Conservation (phyloP, 2,888 invertebrate genomes). For the Glyphotaelius pellucidus region DNA sequence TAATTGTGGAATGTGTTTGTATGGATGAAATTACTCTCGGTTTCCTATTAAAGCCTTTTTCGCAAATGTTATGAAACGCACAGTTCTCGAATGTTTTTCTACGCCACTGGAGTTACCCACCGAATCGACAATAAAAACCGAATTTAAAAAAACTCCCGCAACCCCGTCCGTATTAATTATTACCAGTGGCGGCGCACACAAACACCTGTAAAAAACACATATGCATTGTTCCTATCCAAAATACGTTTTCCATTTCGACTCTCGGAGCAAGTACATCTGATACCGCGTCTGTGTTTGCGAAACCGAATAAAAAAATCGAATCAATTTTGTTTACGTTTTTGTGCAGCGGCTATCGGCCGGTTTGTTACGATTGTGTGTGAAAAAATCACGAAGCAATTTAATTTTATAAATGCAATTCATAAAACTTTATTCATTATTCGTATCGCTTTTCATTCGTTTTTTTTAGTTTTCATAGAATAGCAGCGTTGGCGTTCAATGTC, state of each 20-base stretch:
- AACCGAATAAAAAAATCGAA: conserved; percentile 14
- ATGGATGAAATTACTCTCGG: too few species aligned
- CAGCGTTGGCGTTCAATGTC: neutral
- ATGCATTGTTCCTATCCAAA: conserved; percentile 36
- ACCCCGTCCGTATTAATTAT: conserved; percentile 46
- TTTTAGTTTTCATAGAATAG: neutral
- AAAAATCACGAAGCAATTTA: conserved; percentile 17
- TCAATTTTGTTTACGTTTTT: conserved; percentile 28
- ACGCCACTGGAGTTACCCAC: conserved; percentile 37
- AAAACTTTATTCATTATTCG: neutral
- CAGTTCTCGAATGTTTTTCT: neutral
- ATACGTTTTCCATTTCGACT: conserved; percentile 44
- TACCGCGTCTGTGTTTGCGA: neutral
- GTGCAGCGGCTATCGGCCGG: conserved; percentile 10
- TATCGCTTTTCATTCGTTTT: neutral
- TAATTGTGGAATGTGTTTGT: too few species aligned
- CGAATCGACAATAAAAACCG: conserved; percentile 50
- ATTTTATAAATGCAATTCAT: neutral
- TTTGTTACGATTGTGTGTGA: conserved; percentile 7
- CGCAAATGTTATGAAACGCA: neutral
- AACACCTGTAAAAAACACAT: conserved; percentile 47
- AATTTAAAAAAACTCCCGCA: conserved; percentile 42
- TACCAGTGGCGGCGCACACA: conserved; percentile 41
- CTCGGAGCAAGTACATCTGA: conserved; percentile 11
- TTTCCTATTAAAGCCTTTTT: too few species aligned